phyloP scores from a whole-genome alignment of 2,888 invertebrate genomes.

The Patella caerulea region DNA sequence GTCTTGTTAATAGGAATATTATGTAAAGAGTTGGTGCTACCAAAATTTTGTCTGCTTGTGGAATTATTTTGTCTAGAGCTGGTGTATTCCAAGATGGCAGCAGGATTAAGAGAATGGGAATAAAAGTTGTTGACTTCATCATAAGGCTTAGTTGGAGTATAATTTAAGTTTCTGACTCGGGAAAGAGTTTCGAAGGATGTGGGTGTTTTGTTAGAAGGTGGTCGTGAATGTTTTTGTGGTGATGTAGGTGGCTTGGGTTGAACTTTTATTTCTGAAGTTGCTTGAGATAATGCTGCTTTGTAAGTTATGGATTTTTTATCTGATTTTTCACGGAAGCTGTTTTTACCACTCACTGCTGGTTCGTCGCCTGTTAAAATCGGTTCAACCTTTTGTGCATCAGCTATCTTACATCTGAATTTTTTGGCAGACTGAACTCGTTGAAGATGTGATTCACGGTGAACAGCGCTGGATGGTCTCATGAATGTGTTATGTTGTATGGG shows the following conservation, averaged over 20 bases:
- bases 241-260: not conserved
- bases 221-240: not conserved
- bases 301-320: conserved; percentile 10
- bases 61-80: conserved; percentile 5
- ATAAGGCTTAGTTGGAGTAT: conserved; percentile 61
- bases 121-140: conserved; percentile 40
- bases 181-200: conserved; percentile 37
- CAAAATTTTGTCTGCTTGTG: not conserved
- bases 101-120: not conserved
- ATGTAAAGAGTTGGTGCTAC: not conserved
- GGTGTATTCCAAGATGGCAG: conserved; percentile 4
- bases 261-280: not conserved
- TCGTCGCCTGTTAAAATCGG: not conserved
- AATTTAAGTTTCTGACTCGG: conserved; percentile 54
- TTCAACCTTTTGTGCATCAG: not conserved
- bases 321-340: conserved; percentile 17
- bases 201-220: not conserved
- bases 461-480: conserved; percentile 26
- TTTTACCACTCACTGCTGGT: conserved; percentile 1
- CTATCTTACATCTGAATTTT: conserved; percentile 5
- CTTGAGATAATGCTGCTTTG: conserved; percentile 1
- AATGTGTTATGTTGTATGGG: conserved; percentile 28
- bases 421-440: not conserved
- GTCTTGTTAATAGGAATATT: not conserved
- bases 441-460: not conserved